Conservation (phyloP, 2,113 vertebrate genomes). For the Rhea americana region DNA sequence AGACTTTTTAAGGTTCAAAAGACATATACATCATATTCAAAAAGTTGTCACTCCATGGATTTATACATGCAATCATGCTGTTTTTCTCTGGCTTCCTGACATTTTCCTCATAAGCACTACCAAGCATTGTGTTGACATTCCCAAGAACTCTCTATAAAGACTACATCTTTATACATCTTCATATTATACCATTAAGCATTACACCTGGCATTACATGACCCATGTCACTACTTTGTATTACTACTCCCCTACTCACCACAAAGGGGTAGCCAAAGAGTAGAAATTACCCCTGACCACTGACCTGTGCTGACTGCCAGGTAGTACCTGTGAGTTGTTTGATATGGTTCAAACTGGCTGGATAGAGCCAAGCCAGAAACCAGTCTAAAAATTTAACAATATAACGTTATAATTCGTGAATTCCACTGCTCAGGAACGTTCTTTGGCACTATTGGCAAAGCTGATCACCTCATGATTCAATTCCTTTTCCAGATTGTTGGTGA, state of each 20-base stretch:
- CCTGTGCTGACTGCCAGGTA: background rate
- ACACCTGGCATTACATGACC: background rate
- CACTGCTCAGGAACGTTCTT: background rate
- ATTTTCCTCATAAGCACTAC: background rate
- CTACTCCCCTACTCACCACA: background rate
- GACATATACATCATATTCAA: background rate
- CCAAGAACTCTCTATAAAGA: background rate
- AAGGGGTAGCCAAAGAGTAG: background rate
- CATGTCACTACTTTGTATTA: no score
- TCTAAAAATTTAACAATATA: background rate
- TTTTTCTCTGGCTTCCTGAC: background rate
- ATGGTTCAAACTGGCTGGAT: accelerated
- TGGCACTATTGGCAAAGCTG: background rate
- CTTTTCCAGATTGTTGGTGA: no score
- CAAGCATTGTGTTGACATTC: background rate
- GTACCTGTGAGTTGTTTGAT: background rate
- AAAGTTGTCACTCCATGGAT: background rate
- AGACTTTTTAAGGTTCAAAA: background rate
- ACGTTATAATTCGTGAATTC: background rate
- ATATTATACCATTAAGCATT: background rate
- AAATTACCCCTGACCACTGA: no score
- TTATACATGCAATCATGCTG: background rate
- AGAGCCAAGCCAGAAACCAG: background rate
- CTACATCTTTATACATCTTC: background rate
- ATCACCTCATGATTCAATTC: no score